Evolutionary conservation across 2,113 vertebrate genomes (phyloP).

Genomic region (Calonectris borealis): DNA sequence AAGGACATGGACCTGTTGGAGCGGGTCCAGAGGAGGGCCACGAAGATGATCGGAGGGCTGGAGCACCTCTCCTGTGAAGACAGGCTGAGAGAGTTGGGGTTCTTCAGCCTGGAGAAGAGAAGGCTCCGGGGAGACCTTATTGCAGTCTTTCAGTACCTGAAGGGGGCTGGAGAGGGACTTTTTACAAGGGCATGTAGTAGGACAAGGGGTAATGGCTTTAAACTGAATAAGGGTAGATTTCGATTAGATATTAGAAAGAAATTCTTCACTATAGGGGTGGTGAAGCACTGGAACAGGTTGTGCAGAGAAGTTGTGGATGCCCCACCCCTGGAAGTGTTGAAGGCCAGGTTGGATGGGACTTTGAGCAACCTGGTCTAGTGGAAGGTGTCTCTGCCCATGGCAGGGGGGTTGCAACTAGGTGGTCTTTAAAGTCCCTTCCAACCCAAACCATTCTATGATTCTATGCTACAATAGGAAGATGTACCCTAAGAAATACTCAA

Average conservation of each 20-base stretch:
- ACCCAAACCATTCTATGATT: neutral
- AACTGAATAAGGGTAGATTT: neutral
- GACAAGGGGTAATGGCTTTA: neutral
- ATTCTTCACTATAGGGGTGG: neutral
- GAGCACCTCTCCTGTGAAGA: neutral
- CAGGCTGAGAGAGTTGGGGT: neutral
- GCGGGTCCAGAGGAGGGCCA: neutral
- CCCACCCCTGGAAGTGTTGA: neutral
- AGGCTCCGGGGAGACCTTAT: neutral
- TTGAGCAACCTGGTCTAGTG: neutral
- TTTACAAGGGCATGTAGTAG: neutral
- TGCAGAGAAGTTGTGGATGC: neutral
- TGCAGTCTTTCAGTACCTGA: neutral
- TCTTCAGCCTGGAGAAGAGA: neutral
- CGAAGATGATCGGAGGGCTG: neutral
- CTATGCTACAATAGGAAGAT: neutral
- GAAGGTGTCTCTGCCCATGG: neutral
- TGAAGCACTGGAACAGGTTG: neutral
- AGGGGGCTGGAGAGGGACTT: neutral
- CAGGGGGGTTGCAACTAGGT: neutral
- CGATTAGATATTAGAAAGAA: neutral
- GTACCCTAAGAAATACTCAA: neutral
- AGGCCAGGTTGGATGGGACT: neutral
- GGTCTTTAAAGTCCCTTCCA: neutral
- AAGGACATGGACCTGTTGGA: neutral